Base-by-base conservation (phyloP, 2,888 invertebrate species). In the Chouioia cunea region DNA sequence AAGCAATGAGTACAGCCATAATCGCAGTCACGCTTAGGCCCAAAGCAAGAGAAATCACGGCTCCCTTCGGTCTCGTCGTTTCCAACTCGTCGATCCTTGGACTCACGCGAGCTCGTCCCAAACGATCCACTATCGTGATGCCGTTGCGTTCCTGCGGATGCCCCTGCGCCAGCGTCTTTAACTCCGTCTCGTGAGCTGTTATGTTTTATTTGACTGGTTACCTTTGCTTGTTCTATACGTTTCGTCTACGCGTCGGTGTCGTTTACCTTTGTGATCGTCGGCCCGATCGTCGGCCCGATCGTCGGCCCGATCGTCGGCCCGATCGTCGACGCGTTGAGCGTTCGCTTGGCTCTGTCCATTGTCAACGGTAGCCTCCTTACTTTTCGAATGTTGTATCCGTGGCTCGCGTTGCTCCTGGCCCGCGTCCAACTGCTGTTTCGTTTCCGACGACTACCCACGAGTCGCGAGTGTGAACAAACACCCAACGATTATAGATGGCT, bases 21-120 rank as follows among this genome's bases (percentile, higher is more conserved):
- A 93, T 89, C 56, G 91, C 91, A 36, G 96, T 95, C 79, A 96
- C 91, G 74, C 91, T 89, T 74, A 97, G 87, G 62, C 96, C 95
- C 77, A 95, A 86, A 43, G 93, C 91, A 47, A 95, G 87, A 10
- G 95, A 92, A 77, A 95, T 87, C 58, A 95, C 90, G 10, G 95
- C 95, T 66, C 95, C 94, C 62, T 91, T 91, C 22, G 95, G 94
- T 66, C 89, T 90, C 79, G 84, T 71, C 62, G 79, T 76, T 20
- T 82, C 80, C 27, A 79, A 73, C 20, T 79, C 77, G 4, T 79
- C 76, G 50, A 77, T 79, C 20, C 75, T 76, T 10, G 18, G n/a
- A 15, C 12, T 64, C 43, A 1, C 59, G 48, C 2, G 44, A n/a
- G 64, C 66, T 16, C 80, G 79, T 20, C 81, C 78, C 8, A 83